Base-by-base conservation (phyloP, 37 sponge, comb jelly and placozoan genomes). In the Spongia lamella region DNA sequence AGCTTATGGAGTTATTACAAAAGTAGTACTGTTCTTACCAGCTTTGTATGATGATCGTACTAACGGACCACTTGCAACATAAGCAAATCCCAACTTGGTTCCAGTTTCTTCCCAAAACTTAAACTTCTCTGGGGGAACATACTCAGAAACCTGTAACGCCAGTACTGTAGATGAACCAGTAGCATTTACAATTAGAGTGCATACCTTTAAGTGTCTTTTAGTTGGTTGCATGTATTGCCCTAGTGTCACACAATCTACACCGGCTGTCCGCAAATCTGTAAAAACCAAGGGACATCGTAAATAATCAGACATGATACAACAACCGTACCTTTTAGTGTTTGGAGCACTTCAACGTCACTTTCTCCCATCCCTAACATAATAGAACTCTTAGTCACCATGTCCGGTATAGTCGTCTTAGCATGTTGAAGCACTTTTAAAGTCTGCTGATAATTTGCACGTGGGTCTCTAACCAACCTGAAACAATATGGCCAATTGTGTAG, bases 181-280 rank as follows among this genome's bases (percentile, higher is more conserved):
- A 34, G 22, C 43, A 5, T 5, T 22, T 66, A 43, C 22, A 43
- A 1, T 33, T 34, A 20, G 17, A 16, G 22, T 21, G 0, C 74
- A 20, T 63, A 89, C 96, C 61, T 97, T 97, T 0, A 97, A 64
- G 38, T 97, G 99, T 58, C 76, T 64, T 31, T 89, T 97, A 39
- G 99, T 94, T 47, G 99, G 99, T 50, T 94, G 99, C 90, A 97
- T 97, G 79, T 97, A 97, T 79, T 97, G 99, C 1, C 99, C 99
- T 20, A 97, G 73, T 0, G 99, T 97, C 26, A 94, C 81, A 84
- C 96, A 94, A 65, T 97, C 99, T 54, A 97, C 99, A 52, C 84
- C 96, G 43, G 88, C 72, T 20, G 33, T 62, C 21, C 92, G 65
- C 19, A 97, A 70, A 86, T 97, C 98, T 88, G 36, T 40, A 37